These are phyloP conservation scores for Henicopernis longicauda DNA, from an alignment of 2,113 vertebrate species.

Conservation along the genomic window DNA sequence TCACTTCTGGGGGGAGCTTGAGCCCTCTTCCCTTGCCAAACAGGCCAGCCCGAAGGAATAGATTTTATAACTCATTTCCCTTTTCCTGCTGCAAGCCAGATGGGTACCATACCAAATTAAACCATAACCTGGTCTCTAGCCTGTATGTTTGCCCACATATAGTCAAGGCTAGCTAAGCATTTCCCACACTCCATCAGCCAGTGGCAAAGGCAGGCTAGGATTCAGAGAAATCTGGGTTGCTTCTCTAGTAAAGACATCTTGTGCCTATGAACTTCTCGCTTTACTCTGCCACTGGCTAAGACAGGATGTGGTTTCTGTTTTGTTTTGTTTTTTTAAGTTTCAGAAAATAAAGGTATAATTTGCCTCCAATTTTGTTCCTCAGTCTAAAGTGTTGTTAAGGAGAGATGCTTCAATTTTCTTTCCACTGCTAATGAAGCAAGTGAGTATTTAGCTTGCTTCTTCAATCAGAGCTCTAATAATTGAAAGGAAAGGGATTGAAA, in stretches of 20 bases:
- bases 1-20: background rate
- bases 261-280: background rate
- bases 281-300: background rate
- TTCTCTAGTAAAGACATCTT: background rate
- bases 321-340: background rate
- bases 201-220: background rate
- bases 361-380: background rate
- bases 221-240: background rate
- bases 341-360: background rate
- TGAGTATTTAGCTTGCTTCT: background rate
- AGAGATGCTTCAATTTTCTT: background rate
- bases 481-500: background rate
- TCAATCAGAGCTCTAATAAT: background rate
- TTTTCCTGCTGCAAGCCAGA: background rate
- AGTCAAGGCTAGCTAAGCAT: background rate
- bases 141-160: fast-evolving
- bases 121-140: background rate
- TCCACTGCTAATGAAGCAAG: background rate
- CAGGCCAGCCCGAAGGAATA: background rate
- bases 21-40: background rate
- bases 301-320: background rate
- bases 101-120: background rate
- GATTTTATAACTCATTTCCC: background rate
- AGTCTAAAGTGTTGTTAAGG: background rate
- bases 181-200: background rate